These are phyloP conservation scores for Todiramphus chloris DNA, from an alignment of 2,113 vertebrate genomes.

Conservation along the genomic window DNA sequence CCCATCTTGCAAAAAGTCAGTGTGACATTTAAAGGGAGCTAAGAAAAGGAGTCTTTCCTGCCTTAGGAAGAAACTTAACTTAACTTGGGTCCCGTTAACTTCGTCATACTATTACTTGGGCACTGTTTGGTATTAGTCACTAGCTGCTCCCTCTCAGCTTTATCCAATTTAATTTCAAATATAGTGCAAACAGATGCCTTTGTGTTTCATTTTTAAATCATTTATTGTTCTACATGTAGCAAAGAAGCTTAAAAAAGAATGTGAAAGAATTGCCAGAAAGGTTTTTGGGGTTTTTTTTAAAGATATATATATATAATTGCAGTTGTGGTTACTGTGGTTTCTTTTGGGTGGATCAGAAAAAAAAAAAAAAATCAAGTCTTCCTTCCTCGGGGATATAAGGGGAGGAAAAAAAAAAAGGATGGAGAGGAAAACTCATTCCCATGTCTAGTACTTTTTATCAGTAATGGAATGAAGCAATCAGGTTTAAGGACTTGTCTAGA, in stretches of 20 bases:
- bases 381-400: slow-evolving; percentile 65
- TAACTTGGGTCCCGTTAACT: slow-evolving; percentile 56
- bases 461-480: slow-evolving; percentile 55
- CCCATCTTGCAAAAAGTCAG: slow-evolving; percentile 54
- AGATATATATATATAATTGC: slow-evolving; percentile 68
- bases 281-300: slow-evolving; percentile 16
- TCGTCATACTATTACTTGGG: slow-evolving; percentile 62
- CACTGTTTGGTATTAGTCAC: slow-evolving; percentile 58
- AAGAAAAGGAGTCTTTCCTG: slow-evolving; percentile 65
- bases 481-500: slow-evolving; percentile 58
- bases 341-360: slow-evolving; percentile 69
- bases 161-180: slow-evolving; percentile 67
- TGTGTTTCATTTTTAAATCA: slow-evolving; percentile 70
- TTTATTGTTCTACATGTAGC: slow-evolving; percentile 69
- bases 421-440: slow-evolving; percentile 60
- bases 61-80: slow-evolving; percentile 59
- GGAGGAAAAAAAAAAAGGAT: background rate
- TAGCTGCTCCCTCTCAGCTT: slow-evolving; percentile 49
- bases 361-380: slow-evolving; percentile 53
- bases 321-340: slow-evolving; percentile 58
- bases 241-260: slow-evolving; percentile 66
- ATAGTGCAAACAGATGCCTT: slow-evolving; percentile 59
- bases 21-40: slow-evolving; percentile 69
- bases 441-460: slow-evolving; percentile 67
- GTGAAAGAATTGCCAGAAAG: slow-evolving; percentile 60